Percentiles rank a stretch among this genome's conserved stretches.
phyloP scores from a whole-genome alignment of 92 coral and sea anemone species.

The Parazoanthus atlanticus region DNA sequence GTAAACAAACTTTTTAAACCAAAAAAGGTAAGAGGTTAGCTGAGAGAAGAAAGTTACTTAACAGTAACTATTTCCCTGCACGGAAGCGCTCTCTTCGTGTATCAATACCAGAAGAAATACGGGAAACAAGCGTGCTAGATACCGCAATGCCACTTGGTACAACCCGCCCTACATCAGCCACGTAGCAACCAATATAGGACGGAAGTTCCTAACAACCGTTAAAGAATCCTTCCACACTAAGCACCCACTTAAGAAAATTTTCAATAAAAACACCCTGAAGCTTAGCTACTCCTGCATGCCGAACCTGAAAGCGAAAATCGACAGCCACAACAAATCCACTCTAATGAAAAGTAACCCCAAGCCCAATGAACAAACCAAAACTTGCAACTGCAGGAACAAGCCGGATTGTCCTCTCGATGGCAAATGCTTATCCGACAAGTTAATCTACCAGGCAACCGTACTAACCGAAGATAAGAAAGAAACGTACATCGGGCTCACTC shows the following conservation, averaged over 20 bases:
- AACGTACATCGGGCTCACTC: conserved; percentile 15
- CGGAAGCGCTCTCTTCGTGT: too few species aligned
- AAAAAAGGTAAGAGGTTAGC: too few species aligned
- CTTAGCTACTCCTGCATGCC: background rate
- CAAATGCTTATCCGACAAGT: background rate
- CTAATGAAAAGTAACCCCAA: background rate
- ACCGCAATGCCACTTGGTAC: too few species aligned
- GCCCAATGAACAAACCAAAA: background rate
- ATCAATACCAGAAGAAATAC: too few species aligned
- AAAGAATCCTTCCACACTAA: background rate
- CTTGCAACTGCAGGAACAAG: background rate
- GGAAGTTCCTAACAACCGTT: background rate
- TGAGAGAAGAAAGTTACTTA: too few species aligned
- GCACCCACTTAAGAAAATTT: background rate
- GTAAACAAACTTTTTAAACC: too few species aligned
- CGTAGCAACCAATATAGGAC: background rate
- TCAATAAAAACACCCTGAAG: background rate
- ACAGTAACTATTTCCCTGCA: too few species aligned
- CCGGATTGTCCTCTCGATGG: background rate
- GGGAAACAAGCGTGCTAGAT: too few species aligned
- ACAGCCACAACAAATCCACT: background rate
- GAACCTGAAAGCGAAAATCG: background rate
- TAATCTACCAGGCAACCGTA: background rate
- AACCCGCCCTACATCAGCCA: too few species aligned
- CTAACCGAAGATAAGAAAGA: background rate